phyloP scores from a whole-genome alignment of 2,797 vertebrate species.

The Acrossocheilus wenchowensis region DNA sequence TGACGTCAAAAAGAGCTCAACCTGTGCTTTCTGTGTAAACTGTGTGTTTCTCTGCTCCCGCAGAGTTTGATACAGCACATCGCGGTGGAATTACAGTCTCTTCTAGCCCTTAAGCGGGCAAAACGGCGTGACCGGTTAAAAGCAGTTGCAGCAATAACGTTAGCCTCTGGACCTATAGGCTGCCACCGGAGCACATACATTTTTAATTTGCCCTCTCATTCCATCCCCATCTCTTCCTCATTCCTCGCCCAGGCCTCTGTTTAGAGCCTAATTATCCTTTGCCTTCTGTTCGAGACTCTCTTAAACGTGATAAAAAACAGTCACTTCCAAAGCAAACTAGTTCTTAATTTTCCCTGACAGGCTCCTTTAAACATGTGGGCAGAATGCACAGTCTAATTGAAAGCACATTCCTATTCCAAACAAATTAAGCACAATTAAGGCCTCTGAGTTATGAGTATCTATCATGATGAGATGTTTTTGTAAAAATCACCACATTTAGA shows the following conservation, averaged over 20 bases:
- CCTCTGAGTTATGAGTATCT: constrained; percentile 99
- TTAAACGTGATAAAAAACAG: constrained; percentile 95
- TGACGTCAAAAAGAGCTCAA: background rate
- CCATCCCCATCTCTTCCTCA: constrained; percentile 48
- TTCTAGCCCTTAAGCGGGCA: background rate
- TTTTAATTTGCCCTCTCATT: constrained; percentile 52
- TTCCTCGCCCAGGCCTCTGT: constrained; percentile 71
- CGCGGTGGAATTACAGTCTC: background rate
- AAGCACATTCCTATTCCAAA: constrained; percentile 99
- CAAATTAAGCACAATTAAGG: constrained; percentile 99
- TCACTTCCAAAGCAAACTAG: constrained; percentile 91
- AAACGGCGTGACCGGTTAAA: constrained; percentile 25
- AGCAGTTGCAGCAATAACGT: constrained; percentile 19
- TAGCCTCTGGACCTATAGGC: constrained; percentile 48
- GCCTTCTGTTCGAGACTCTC: constrained; percentile 87
- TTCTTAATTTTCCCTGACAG: constrained; percentile 99
- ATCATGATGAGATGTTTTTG: constrained; percentile 98
- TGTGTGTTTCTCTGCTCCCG: background rate
- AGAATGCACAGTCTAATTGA: constrained; percentile 95
- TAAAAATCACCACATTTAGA: constrained; percentile 99
- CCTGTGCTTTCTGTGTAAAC: background rate
- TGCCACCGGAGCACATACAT: constrained; percentile 37
- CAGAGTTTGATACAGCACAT: constrained; percentile 23
- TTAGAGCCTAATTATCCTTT: constrained; percentile 87
- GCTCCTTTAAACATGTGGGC: constrained; percentile 92